Percentiles rank a stretch among this genome's conserved stretches.
Evolutionary conservation across 2,113 vertebrate genomes (phyloP).

Genomic region (Phodopus roborovskii): DNA sequence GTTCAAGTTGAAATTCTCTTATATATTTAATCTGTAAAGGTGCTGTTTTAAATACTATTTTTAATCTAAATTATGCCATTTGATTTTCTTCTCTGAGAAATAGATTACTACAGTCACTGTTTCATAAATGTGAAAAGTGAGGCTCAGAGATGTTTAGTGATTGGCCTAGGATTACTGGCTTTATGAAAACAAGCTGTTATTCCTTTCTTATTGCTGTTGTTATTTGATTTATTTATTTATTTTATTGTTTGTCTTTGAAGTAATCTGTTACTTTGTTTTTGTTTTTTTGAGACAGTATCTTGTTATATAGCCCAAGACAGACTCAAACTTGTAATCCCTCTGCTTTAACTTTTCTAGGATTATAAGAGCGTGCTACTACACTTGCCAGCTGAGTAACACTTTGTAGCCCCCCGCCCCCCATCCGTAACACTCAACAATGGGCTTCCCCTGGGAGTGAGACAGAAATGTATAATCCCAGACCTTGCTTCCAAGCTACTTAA

Average conservation of each 20-base stretch:
- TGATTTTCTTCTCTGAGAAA: constrained; percentile 48
- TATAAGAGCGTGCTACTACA: neutral
- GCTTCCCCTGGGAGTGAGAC: neutral
- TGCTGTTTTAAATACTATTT: constrained; percentile 36
- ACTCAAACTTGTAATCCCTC: neutral
- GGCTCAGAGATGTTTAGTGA: neutral
- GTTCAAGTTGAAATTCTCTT: constrained; percentile 52
- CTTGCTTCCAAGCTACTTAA: neutral
- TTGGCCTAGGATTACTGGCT: neutral
- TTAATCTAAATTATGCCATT: constrained; percentile 23
- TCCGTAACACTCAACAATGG: neutral
- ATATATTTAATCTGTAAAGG: constrained; percentile 38
- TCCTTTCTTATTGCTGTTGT: neutral
- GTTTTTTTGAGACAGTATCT: neutral
- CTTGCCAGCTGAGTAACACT: neutral
- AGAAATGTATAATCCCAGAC: neutral
- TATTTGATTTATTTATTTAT: neutral
- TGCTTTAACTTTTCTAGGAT: neutral
- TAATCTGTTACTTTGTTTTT: neutral
- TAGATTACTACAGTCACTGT: neutral
- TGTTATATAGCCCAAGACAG: neutral
- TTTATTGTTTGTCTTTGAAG: neutral
- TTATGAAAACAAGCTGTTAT: neutral
- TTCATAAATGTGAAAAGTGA: constrained; percentile 16
- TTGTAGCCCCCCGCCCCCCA: neutral